Conservation (phyloP, 1,140 invertebrate species). For the Aleiodes sp. region DNA sequence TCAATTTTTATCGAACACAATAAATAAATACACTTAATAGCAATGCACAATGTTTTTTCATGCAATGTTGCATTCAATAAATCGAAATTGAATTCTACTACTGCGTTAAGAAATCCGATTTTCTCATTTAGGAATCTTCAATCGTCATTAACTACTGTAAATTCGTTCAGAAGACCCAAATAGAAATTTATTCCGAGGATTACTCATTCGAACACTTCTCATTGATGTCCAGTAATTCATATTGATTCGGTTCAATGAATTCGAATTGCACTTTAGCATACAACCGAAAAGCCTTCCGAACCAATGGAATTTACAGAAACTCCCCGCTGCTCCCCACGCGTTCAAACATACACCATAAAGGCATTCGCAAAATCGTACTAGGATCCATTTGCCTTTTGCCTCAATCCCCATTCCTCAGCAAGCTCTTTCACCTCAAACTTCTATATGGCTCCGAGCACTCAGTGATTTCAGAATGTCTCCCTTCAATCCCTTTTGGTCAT, state of each 20-base stretch:
- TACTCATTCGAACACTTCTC: conserved; percentile 7
- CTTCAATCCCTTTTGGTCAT: conserved; percentile 11
- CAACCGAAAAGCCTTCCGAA: not conserved
- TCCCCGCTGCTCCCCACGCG: not conserved
- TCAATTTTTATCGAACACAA: no score
- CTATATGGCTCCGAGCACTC: not conserved
- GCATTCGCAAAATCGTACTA: conserved; percentile 17
- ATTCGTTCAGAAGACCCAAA: not conserved
- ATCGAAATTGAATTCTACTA: no score
- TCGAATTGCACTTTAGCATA: conserved; percentile 20
- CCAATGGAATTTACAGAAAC: conserved; percentile 2
- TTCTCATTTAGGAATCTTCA: no score
- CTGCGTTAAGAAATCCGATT: no score
- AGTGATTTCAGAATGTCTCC: not conserved
- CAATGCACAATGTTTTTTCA: no score
- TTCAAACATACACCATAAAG: conserved; percentile 11
- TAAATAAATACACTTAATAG: no score
- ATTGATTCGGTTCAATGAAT: conserved; percentile 20
- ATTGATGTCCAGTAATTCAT: conserved; percentile 7
- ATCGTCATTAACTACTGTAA: not conserved
- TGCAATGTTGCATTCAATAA: no score
- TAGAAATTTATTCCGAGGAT: not conserved
- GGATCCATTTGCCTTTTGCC: not conserved
- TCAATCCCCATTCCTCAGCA: not conserved
- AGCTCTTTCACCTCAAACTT: not conserved